Percentiles rank a stretch among this genome's conserved stretches.
Conservation (phyloP, 2,888 invertebrate species). For the Xanthorhoe spadicearia region DNA sequence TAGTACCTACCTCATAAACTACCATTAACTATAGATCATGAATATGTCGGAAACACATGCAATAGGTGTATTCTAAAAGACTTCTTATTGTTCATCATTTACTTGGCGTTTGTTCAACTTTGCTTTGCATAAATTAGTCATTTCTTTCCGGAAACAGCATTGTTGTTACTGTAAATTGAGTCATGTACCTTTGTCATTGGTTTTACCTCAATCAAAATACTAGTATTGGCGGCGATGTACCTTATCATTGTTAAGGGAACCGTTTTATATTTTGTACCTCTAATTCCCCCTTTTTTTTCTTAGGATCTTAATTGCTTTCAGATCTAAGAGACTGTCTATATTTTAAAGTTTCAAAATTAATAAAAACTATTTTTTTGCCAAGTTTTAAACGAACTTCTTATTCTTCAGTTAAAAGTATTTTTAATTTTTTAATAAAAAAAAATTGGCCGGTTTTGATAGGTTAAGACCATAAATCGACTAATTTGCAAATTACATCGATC, state of each 20-base stretch:
- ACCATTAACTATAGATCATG: too few relatives aligned
- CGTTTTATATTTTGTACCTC: too few relatives aligned
- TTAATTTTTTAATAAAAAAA: neutral
- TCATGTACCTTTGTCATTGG: slow-evolving; percentile 3
- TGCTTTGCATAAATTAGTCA: slow-evolving; percentile 37
- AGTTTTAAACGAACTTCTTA: too few relatives aligned
- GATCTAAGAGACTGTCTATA: too few relatives aligned
- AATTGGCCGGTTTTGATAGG: neutral
- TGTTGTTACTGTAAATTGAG: slow-evolving; percentile 13
- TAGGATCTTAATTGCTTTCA: too few relatives aligned
- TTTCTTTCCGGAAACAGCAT: slow-evolving; percentile 39
- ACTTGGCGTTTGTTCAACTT: slow-evolving; percentile 39
- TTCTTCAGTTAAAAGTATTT: neutral
- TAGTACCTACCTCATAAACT: too few relatives aligned
- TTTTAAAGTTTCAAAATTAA: too few relatives aligned
- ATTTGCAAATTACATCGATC: neutral
- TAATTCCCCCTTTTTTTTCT: too few relatives aligned
- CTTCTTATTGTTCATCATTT: slow-evolving; percentile 36
- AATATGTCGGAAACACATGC: slow-evolving; percentile 24
- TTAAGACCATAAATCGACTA: neutral
- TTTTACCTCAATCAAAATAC: slow-evolving; percentile 3
- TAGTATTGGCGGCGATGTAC: neutral
- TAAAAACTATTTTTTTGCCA: too few relatives aligned
- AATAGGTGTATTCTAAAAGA: slow-evolving; percentile 12
- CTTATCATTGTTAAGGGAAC: neutral